Evolutionary conservation across 35 echinoderm and acorn worm species (phyloP).

Genomic region (Amphiura filiformis): DNA sequence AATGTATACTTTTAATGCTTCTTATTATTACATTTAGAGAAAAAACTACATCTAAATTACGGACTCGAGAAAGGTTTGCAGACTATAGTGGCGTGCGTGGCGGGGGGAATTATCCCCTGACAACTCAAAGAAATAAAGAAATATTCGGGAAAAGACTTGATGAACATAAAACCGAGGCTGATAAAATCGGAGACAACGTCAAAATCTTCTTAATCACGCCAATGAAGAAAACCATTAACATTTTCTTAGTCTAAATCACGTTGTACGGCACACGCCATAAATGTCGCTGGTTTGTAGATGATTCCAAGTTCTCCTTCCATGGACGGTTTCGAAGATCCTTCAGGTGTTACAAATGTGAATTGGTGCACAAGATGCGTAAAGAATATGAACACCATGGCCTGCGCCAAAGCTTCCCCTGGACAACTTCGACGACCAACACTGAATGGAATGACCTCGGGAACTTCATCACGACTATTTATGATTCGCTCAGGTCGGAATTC

Average conservation of each 20-base stretch:
- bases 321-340: slow-evolving; percentile 41
- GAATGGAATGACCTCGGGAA: background rate
- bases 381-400: slow-evolving; percentile 76
- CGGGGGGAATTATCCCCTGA: too few relatives aligned
- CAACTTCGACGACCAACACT: slow-evolving; percentile 70
- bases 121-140: too few relatives aligned
- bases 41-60: too few relatives aligned
- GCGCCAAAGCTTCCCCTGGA: slow-evolving; percentile 64
- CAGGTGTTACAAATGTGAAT: slow-evolving; percentile 58
- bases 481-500: slow-evolving; percentile 54
- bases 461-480: slow-evolving; percentile 17
- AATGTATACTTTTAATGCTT: too few relatives aligned
- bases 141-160: too few relatives aligned
- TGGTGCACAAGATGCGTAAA: slow-evolving; percentile 73
- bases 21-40: too few relatives aligned
- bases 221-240: background rate
- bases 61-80: too few relatives aligned
- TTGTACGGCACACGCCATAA: background rate
- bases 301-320: slow-evolving; percentile 48
- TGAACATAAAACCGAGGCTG: too few relatives aligned
- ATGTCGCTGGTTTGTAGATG: slow-evolving; percentile 51
- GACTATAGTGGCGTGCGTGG: too few relatives aligned
- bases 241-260: background rate
- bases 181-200: too few relatives aligned
- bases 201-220: background rate